Evolutionary conservation across 53 echinoderm and acorn worm genomes (phyloP).

Genomic region (Zoroaster sp.): DNA sequence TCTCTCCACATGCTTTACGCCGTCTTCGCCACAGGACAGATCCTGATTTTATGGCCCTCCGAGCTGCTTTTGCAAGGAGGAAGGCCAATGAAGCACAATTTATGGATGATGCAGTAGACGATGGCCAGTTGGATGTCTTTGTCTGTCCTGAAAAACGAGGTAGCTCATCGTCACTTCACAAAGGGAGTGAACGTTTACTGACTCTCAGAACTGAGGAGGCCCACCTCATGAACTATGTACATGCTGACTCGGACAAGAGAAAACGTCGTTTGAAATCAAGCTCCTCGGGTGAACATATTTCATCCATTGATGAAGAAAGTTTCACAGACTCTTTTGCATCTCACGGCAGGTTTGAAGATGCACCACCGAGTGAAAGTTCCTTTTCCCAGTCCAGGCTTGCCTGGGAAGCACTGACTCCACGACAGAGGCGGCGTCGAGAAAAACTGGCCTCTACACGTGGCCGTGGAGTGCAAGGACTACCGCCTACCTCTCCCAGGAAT

Average conservation of each 20-base stretch:
- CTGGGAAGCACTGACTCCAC: conserved; percentile 88
- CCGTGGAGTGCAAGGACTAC: neutral
- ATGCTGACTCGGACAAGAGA: conserved; percentile 31
- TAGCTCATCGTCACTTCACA: conserved; percentile 72
- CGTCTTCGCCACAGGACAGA: conserved; percentile 80
- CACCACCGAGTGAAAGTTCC: conserved; percentile 47
- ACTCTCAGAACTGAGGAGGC: conserved; percentile 42
- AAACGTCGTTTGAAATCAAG: conserved; percentile 78
- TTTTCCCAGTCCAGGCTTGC: conserved; percentile 77
- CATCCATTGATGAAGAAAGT: conserved; percentile 82
- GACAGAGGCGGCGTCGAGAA: conserved; percentile 83
- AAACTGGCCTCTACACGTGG: conserved; percentile 72
- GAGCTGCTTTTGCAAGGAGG: conserved; percentile 56
- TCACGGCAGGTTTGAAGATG: conserved; percentile 53
- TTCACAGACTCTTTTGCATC: conserved; percentile 80
- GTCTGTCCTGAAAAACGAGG: conserved; percentile 41
- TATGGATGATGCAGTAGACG: conserved; percentile 26
- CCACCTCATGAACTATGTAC: conserved; percentile 37
- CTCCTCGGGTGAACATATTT: conserved; percentile 64
- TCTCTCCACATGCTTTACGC: conserved; percentile 18
- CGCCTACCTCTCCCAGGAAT: conserved; percentile 45
- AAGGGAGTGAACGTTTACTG: conserved; percentile 13
- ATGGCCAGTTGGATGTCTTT: conserved; percentile 43
- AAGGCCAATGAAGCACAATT: conserved; percentile 31
- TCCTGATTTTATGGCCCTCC: conserved; percentile 65